Conservation (phyloP, 2,888 invertebrate genomes). For the Laspeyria flexula region DNA sequence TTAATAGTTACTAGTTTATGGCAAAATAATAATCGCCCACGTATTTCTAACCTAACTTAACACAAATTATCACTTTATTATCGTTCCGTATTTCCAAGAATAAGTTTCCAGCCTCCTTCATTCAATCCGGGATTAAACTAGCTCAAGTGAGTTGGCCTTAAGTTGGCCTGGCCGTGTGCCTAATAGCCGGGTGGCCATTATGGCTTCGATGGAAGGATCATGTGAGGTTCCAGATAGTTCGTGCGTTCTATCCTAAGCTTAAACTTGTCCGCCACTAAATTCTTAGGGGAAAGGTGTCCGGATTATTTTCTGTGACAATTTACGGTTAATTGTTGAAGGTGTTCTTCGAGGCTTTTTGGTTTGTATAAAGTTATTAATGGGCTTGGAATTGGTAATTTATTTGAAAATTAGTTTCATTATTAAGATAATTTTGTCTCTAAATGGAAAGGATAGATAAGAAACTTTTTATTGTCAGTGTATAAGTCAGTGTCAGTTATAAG, state of each 20-base stretch:
- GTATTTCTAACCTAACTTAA: slow-evolving; percentile 18
- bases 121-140: slow-evolving; percentile 63
- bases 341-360: slow-evolving; percentile 9
- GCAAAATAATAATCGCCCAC: too few relatives aligned
- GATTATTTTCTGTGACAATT: slow-evolving; percentile 40
- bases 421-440: neutral
- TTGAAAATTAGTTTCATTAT: neutral
- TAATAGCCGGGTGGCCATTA: slow-evolving; percentile 65
- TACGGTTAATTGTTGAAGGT: slow-evolving; percentile 38
- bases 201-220: slow-evolving; percentile 59
- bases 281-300: slow-evolving; percentile 44
- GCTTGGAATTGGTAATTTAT: neutral
- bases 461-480: too few relatives aligned
- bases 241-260: slow-evolving; percentile 50
- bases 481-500: too few relatives aligned
- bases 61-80: slow-evolving; percentile 36
- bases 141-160: slow-evolving; percentile 55
- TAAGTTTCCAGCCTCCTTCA: slow-evolving; percentile 57
- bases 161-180: slow-evolving; percentile 56
- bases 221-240: slow-evolving; percentile 50
- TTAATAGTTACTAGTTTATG: too few relatives aligned
- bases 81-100: slow-evolving; percentile 43
- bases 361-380: slow-evolving; percentile 2
- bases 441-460: too few relatives aligned
- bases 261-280: slow-evolving; percentile 49